Base-by-base conservation (phyloP, 2,888 invertebrate species). In the Heliconius aoede region DNA sequence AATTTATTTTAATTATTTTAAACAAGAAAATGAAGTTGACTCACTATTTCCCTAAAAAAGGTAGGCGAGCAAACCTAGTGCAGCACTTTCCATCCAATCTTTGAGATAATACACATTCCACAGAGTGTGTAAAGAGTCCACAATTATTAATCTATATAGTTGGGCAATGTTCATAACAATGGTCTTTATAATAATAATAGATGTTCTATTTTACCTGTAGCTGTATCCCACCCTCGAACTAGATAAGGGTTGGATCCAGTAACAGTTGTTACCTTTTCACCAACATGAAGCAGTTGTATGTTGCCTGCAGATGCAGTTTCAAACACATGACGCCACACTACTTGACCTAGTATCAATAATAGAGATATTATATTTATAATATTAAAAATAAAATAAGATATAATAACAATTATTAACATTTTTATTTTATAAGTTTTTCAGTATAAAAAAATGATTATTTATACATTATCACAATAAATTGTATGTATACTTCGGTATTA, bases 281-380 rank as follows among this genome's bases (percentile, higher is more conserved):
- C 90, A 60, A 96, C 95, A 86, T 96, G 95, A 73, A 97, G 87
- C 77, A 97, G 91, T 87, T 96, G 95, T 79, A 97, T 95, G 84
- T 95, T 95, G 78, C 97, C 96, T 24, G 96, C 92, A 21, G 95
- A 90, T 18, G 92, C 87, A 82, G 86, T 90, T 82, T 98, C 98
- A 73, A 98, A 94, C 71, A 98, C 95, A 88, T 98, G 97, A 76
- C 98, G 95, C 98, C 98, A 98, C 83, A 96, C 90, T 83, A 97
- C 95, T 88, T 97, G 95, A 71, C 97, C 97, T 96, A 82, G 21
- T 62, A n/a, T n/a, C 30, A 40, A 36, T 11, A 32, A 9, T 40
- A 5, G 13, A 69, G 26, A 60, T 26, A n/a, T n/a, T n/a, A n/a
- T n/a, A n/a, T n/a, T n/a, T n/a, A n/a, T n/a, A n/a, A n/a, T 55